Base-by-base conservation (phyloP, 2,797 vertebrate species). In the Coluber constrictor region DNA sequence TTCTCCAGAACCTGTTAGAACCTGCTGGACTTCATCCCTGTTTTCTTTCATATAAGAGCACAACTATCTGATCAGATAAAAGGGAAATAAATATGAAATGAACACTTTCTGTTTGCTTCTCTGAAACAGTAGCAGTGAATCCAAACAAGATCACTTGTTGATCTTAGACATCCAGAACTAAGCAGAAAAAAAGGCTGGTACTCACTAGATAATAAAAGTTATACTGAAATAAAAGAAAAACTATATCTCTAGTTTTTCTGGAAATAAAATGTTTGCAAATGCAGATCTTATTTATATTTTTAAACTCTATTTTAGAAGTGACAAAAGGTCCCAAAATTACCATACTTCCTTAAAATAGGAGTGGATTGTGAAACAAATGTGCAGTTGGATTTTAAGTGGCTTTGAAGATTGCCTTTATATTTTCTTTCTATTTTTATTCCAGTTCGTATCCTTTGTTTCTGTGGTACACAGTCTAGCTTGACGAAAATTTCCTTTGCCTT, bases 371-470 rank as follows among this genome's bases (percentile, higher is more conserved):
- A 96, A 96, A 96, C 95, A 96, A 97, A 95, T 95, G 96, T 94
- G 94, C 96, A 97, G 95, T 95, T 97, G 96, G 96, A 96, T 94
- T 93, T 95, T 89, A 93, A 94, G 92, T 94, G 94, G 95, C 96
- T 96, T 96, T 96, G 96, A 97, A 97, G 96, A 96, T 94, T 91
- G 93, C 96, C 94, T 96, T 96, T 97, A 96, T 97, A 95, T 94
- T 96, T 56, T 95, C 94, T 93, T 93, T 93, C 94, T 57, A 93
- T 51, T 96, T 96, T 56, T 96, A 96, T 97, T 96, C 94, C 93
- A 96, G 94, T 92, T 95, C 93, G 96, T 93, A 93, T 95, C 95
- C 95, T 96, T 97, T 96, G 93, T 95, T 95, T 96, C 94, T 95
- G 95, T 97, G 96, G 96, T 96, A 97, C 92, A 93, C 88, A 94